Conservation (phyloP, 1,140 invertebrate species). For the Nasonia longicornis region DNA sequence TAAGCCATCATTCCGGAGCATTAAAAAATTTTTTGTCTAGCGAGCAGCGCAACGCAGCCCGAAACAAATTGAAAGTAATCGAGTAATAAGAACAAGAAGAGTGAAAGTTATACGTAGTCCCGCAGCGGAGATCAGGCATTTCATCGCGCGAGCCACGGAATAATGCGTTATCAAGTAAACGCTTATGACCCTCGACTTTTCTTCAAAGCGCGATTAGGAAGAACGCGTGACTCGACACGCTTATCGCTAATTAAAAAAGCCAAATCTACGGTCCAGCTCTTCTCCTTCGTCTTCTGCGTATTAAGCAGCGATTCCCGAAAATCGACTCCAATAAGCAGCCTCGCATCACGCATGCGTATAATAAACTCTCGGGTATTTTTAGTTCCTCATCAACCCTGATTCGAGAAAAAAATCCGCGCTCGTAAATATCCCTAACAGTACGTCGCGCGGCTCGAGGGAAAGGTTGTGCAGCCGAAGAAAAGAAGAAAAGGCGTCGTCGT, state of each 20-base stretch:
- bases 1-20: too few relatives aligned
- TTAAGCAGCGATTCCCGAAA: background rate
- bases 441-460: too few relatives aligned
- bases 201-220: conserved; percentile 17
- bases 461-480: too few relatives aligned
- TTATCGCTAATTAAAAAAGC: conserved; percentile 6
- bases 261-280: background rate
- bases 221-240: background rate
- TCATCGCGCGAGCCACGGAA: background rate
- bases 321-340: background rate
- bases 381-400: too few relatives aligned
- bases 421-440: too few relatives aligned
- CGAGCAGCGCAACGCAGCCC: too few relatives aligned
- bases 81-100: background rate
- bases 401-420: too few relatives aligned
- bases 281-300: background rate
- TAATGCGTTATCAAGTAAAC: conserved; percentile 13
- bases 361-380: too few relatives aligned
- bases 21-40: too few relatives aligned
- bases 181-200: conserved; percentile 7
- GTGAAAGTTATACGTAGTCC: conserved; percentile 1
- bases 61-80: background rate
- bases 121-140: background rate
- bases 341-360: too few relatives aligned
- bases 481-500: background rate